phyloP scores from a whole-genome alignment of 2,888 invertebrate species.

The Chaetogeoica ovagalla region DNA sequence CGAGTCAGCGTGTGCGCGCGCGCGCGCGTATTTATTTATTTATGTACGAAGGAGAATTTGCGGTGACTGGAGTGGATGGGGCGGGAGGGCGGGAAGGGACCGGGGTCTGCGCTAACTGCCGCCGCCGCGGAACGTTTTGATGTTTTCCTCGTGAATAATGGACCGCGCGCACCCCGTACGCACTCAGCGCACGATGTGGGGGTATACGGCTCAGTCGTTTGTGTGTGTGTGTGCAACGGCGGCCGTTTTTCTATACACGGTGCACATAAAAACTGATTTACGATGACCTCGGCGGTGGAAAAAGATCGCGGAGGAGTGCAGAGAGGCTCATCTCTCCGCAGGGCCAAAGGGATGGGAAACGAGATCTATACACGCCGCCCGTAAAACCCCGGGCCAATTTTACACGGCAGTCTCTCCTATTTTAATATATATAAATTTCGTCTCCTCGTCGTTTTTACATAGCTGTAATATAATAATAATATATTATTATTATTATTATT shows the following conservation, averaged over 20 bases:
- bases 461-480: no score
- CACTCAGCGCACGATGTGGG: neutral
- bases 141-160: conserved; percentile 52
- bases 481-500: no score
- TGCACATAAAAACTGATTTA: conserved; percentile 50
- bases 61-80: no score
- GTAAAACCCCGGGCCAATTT: conserved; percentile 23
- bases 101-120: conserved; percentile 28
- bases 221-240: conserved; percentile 22
- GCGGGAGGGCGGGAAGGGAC: neutral
- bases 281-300: conserved; percentile 40
- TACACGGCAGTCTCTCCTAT: neutral
- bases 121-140: conserved; percentile 46
- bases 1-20: neutral
- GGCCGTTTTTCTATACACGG: conserved; percentile 48
- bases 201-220: neutral
- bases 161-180: neutral
- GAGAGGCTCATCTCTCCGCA: neutral
- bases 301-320: neutral
- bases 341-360: neutral
- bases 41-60: neutral
- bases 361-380: conserved; percentile 3
- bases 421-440: no score
- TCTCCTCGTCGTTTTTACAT: no score
- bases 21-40: neutral